Evolutionary conservation across 2,113 vertebrate species (phyloP), one percentile per base, ranked within the genome.

Genomic region (Ameiurus melas): DNA sequence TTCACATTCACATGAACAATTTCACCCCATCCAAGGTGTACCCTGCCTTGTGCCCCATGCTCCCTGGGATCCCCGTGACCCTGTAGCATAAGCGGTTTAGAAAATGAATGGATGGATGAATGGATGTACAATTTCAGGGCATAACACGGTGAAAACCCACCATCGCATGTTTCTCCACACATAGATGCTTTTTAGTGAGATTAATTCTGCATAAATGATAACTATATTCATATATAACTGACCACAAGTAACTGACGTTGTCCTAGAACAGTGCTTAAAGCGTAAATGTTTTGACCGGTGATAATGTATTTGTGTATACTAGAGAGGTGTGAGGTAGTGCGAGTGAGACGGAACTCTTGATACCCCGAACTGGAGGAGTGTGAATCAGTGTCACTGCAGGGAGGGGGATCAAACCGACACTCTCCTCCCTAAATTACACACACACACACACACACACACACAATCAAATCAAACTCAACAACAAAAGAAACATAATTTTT

Each of bases 331-430:
- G 57, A 33, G n/a, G n/a, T n/a, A n/a, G n/a, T n/a, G n/a, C n/a
- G n/a, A n/a, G n/a, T n/a, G n/a, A n/a, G n/a, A n/a, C n/a, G n/a
- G 84, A 93, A 94, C 81, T 95, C 95, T 36, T 94, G 94, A 82
- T 91, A 95, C 83, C 94, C 94, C 27, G 95, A 96, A 86, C 93
- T 92, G 53, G 93, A 95, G 5, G 94, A 96, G 89, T 94, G 94
- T 12, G 95, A 96, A 90, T 96, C 96, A 13, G 95, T 95, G 89
- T 96, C 96, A 17, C 93, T 94, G 90, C 92, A 94, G n/a, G 79
- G 86, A 39, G 89, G 89, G 19, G 71, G 70, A 70, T 93, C 90
- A 33, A 90, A 94, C 9, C 77, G 47, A 70, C 91, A 47, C 78
- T 92, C 90, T 47, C 90, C 92, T 36, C 90, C 91, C 95, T 96